Percentiles rank a stretch among this genome's conserved stretches.
phyloP scores from a whole-genome alignment of 92 coral and sea anemone genomes.

The Desmophyllum pertusum region DNA sequence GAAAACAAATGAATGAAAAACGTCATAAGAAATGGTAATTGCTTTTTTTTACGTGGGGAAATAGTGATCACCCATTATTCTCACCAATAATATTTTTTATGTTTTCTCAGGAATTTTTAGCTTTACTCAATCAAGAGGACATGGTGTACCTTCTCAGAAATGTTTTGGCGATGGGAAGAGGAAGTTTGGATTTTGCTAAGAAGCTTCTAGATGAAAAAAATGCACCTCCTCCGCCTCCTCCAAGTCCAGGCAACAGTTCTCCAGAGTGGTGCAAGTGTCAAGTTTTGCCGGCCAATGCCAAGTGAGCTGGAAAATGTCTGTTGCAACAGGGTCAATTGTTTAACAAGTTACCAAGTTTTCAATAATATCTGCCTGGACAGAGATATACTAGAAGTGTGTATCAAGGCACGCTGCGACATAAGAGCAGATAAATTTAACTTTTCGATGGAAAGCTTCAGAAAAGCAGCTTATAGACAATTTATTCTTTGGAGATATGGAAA shows the following conservation, averaged over 20 bases:
- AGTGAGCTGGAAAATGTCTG: conserved; percentile 11
- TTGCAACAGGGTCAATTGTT: background rate
- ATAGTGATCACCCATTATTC: too few species aligned
- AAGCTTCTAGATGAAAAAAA: conserved; percentile 9
- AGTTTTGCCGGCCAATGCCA: conserved; percentile 10
- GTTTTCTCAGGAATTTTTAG: background rate
- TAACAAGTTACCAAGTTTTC: conserved; percentile 12
- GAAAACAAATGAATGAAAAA: too few species aligned
- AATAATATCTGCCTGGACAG: conserved; percentile 27
- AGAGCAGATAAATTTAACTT: too few species aligned
- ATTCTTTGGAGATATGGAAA: too few species aligned
- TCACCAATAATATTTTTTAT: background rate
- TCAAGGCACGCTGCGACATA: conserved; percentile 26
- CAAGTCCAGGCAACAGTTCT: background rate
- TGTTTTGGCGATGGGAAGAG: background rate
- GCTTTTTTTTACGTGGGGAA: too few species aligned
- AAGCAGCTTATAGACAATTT: conserved; percentile 34
- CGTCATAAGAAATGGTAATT: too few species aligned
- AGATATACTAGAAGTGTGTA: conserved; percentile 24
- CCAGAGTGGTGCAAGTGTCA: conserved; percentile 24
- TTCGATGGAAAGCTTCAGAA: conserved; percentile 17
- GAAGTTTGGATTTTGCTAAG: conserved; percentile 25
- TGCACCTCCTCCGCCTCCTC: background rate
- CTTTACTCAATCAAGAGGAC: background rate
- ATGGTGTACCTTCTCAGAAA: background rate